These are phyloP conservation scores for Hetaerina titia DNA, from an alignment of 2,888 invertebrate genomes.

Conservation along the genomic window DNA sequence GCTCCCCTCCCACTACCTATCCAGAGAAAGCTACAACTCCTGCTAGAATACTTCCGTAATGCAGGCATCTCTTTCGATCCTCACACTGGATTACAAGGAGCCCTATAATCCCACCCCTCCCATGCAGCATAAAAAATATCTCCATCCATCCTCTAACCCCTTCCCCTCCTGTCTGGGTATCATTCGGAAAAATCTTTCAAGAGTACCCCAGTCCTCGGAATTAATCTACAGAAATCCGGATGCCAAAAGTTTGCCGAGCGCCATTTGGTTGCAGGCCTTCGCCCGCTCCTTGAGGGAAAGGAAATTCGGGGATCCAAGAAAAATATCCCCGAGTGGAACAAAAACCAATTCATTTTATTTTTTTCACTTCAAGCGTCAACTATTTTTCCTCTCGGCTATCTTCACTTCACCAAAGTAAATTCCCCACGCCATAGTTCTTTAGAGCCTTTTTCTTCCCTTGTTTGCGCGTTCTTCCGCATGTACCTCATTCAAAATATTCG, in stretches of 20 bases:
- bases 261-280: neutral
- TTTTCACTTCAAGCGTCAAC: neutral
- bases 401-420: neutral
- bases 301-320: neutral
- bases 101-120: neutral
- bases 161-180: neutral
- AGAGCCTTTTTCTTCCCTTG: neutral
- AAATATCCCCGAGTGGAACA: neutral
- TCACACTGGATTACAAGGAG: neutral
- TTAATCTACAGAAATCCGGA: constrained; percentile 8
- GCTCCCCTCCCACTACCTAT: too few relatives aligned
- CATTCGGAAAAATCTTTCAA: neutral
- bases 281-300: neutral
- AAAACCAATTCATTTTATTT: neutral
- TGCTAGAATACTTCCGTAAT: neutral
- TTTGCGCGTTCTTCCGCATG: neutral
- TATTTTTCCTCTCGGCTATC: neutral
- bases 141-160: neutral
- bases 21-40: neutral
- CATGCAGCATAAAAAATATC: neutral
- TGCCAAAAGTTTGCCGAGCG: constrained; percentile 25
- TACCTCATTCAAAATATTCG: too few relatives aligned
- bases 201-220: neutral
- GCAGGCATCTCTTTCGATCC: neutral
- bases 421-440: neutral